Percentiles rank a stretch among this genome's conserved stretches.
Conservation (phyloP, 2,797 vertebrate genomes). For the Anabas testudineus region DNA sequence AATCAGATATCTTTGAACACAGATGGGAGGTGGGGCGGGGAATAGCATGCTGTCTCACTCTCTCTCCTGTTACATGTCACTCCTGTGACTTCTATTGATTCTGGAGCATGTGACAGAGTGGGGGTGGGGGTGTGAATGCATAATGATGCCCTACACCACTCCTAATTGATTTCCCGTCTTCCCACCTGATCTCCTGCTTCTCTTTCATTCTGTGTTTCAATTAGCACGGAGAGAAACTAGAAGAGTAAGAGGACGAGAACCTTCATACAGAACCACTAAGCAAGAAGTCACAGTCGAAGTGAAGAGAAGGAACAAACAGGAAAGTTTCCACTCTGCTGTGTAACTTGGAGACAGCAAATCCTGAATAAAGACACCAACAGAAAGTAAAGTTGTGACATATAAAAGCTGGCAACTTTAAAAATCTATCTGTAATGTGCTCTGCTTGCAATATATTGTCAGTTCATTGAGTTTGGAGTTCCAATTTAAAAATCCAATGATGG, state of each 20-base stretch:
- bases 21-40: conserved; percentile 18
- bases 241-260: conserved; percentile 13
- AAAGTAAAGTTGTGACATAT: no score
- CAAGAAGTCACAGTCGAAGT: neutral
- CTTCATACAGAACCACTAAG: neutral
- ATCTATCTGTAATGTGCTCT: neutral
- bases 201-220: conserved; percentile 65
- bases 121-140: conserved; percentile 62
- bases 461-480: neutral
- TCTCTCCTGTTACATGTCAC: conserved; percentile 2
- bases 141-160: conserved; percentile 75
- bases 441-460: neutral
- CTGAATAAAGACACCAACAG: neutral
- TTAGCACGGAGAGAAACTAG: conserved; percentile 51
- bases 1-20: conserved; percentile 54
- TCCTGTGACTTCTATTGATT: conserved; percentile 77
- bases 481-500: neutral
- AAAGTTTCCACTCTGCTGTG: neutral
- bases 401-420: neutral
- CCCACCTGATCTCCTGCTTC: conserved; percentile 69
- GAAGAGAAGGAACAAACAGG: neutral
- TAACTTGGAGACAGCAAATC: neutral
- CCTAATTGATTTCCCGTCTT: conserved; percentile 85
- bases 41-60: conserved; percentile 9
- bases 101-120: conserved; percentile 60